Evolutionary conservation across 2,797 vertebrate genomes (phyloP), one percentile per base, ranked within the genome.

Genomic region (Pangasius krempfi): DNA sequence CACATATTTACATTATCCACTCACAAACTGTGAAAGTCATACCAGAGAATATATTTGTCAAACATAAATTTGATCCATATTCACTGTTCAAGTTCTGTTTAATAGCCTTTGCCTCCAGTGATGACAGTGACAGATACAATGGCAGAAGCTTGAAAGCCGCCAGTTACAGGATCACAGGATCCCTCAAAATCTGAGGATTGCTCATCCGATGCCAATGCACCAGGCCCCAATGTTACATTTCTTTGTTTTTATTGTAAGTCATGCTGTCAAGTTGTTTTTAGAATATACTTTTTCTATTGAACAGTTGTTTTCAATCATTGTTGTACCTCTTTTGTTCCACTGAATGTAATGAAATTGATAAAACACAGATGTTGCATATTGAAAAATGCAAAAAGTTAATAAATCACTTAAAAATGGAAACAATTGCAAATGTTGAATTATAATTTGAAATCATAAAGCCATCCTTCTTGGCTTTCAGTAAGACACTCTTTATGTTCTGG

Each of bases 331-430:
- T 91, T 96, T 95, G 94, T 93, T 95, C 95, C 93, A 90, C 91
- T 93, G 93, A 95, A 95, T 94, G 92, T 93, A 95, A 93, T 94
- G 92, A 94, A 95, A 93, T 93, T 93, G 93, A 95, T 96, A 92
- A 94, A 95, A 94, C 91, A 93, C 95, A 96, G 95, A 96, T 96
- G 95, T 95, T 94, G 92, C 93, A 93, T 94, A 93, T 95, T 94
- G 92, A 94, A 95, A 90, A 88, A 9, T 88, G 58, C 75, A 86
- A 91, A 92, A 94, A 94, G 92, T 93, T 88, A 96, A 96, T 96
- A 95, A 96, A 96, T 95, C 92, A 90, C 94, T 92, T 90, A 89
- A 95, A 95, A 95, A 93, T 78, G 79, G 86, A 86, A 89, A 93
- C 92, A 72, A 84, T 82, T 50, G 79, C 84, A 89, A 78, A 44